These are phyloP conservation scores for Ferrisia virgata DNA, from an alignment of 2,888 invertebrate species.

Conservation along the genomic window DNA sequence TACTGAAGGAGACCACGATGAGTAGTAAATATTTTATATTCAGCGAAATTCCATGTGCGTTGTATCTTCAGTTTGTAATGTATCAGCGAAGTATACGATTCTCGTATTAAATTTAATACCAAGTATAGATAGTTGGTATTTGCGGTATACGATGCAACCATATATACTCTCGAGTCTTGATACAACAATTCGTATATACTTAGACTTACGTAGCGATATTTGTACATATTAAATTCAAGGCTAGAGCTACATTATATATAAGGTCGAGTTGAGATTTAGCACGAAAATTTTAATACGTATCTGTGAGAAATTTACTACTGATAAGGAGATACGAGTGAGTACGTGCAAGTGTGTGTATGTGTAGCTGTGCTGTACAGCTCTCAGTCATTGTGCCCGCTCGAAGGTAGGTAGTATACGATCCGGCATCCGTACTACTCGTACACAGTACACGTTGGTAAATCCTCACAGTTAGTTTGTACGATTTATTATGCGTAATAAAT, in stretches of 20 bases:
- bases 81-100: background rate
- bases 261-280: background rate
- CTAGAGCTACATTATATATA: background rate
- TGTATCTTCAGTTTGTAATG: too few relatives aligned
- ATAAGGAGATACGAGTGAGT: too few relatives aligned
- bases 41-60: too few relatives aligned
- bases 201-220: too few relatives aligned
- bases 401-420: too few relatives aligned
- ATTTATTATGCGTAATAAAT: conserved; percentile 3
- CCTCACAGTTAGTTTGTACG: background rate
- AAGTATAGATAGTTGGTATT: background rate
- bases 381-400: too few relatives aligned
- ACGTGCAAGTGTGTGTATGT: too few relatives aligned
- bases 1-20: too few relatives aligned
- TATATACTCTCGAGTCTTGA: too few relatives aligned
- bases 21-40: too few relatives aligned
- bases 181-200: background rate
- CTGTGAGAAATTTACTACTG: conserved; percentile 2
- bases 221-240: too few relatives aligned
- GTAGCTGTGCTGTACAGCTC: background rate
- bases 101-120: too few relatives aligned
- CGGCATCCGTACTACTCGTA: background rate
- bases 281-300: background rate
- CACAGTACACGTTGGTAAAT: background rate
- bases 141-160: background rate